Evolutionary conservation across 2,113 vertebrate genomes (phyloP), one percentile per base, ranked within the genome.

Genomic region (Calypte anna): DNA sequence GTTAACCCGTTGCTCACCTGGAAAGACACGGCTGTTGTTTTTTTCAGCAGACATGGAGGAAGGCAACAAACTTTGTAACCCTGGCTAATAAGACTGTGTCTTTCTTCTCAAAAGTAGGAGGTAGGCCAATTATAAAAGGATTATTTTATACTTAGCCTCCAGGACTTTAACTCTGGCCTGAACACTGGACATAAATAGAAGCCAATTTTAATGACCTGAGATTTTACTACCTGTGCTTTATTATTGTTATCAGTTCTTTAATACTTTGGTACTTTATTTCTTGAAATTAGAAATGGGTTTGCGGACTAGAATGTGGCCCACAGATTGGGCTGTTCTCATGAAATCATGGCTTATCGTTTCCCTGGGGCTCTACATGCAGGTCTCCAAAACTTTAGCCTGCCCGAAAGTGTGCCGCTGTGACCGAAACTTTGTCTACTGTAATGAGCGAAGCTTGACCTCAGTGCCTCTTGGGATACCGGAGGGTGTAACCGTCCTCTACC

Each of bases 401-500:
- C 99, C 99, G 21, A 97, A 94, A 24, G 99, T 99, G 96, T 99
- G 99, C 96, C 99, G 99, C 89, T 99, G 99, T 67, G 99, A 99
- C 97, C 98, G 98, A 95, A 98, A 96, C 75, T 99, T 98, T 97
- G 98, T 99, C 97, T 99, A 99, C 98, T 99, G 99, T 98, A 99
- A 99, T 6, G 99, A 99, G 90, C 98, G 99, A 97, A 99, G 98
- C 98, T 98, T 99, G 98, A 99, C 99, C 95, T 99, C 99, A 97
- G 99, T 99, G 98, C 99, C 99, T 99, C 98, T 99, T 98, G 99
- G 99, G 94, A 99, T 99, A 93, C 98, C 98, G 67, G 99, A 99
- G 98, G 99, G 99, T 97, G 98, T 98, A 97, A 99, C 98, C 89
- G 98, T 99, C 74, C 99, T 99, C 97, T 99, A 98, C 98, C 99